phyloP scores from a whole-genome alignment of 1,140 invertebrate species.

The Cotesia chilonis region DNA sequence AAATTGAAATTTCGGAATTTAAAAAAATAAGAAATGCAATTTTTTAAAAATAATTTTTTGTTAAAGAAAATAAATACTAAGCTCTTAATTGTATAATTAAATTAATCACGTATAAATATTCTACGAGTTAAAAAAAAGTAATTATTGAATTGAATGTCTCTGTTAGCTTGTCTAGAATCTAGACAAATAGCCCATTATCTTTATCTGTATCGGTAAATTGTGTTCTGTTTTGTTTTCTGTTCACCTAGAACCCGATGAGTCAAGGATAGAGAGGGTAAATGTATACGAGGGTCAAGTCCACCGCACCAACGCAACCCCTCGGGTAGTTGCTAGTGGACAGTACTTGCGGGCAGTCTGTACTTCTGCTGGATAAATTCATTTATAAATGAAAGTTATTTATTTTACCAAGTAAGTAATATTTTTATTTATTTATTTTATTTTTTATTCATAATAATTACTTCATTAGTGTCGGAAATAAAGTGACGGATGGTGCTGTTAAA shows the following conservation, averaged over 20 bases:
- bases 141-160: too few species aligned
- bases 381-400: slow-evolving; percentile 20
- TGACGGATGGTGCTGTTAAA: slow-evolving; percentile 57
- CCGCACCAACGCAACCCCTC: slow-evolving; percentile 23
- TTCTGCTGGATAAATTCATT: slow-evolving; percentile 31
- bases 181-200: too few species aligned
- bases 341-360: slow-evolving; percentile 24
- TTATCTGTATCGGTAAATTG: not conserved
- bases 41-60: too few species aligned
- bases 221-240: not conserved
- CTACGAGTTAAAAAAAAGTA: too few species aligned
- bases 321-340: too few species aligned
- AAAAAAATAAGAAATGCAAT: too few species aligned
- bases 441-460: slow-evolving; percentile 4
- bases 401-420: not conserved
- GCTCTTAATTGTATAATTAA: too few species aligned
- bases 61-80: too few species aligned
- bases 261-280: slow-evolving; percentile 18
- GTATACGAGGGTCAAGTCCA: slow-evolving; percentile 37
- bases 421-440: slow-evolving; percentile 15
- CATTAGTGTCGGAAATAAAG: slow-evolving; percentile 24
- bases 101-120: too few species aligned
- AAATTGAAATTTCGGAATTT: too few species aligned
- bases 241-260: not conserved
- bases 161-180: too few species aligned